phyloP scores from a whole-genome alignment of 2,888 invertebrate species.

The Steromphala cineraria region DNA sequence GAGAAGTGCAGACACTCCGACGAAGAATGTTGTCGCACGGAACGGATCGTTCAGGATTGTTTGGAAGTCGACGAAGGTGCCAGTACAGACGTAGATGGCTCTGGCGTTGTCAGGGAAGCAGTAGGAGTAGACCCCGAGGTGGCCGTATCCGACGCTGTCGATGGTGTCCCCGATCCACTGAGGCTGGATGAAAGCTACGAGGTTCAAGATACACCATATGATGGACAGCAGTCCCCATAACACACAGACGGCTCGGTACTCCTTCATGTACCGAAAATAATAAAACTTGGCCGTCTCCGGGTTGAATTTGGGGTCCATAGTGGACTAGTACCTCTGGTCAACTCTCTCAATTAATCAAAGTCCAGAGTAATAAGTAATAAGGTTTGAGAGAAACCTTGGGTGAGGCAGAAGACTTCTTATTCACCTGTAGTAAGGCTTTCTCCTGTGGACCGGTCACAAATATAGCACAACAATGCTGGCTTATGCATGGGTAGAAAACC shows the following conservation, averaged over 20 bases:
- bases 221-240: slow-evolving; percentile 98
- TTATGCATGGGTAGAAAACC: slow-evolving; percentile 22
- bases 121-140: slow-evolving; percentile 93
- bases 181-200: slow-evolving; percentile 95
- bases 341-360: not conserved
- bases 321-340: not conserved
- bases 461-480: slow-evolving; percentile 27
- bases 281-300: slow-evolving; percentile 64
- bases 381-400: not conserved
- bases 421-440: slow-evolving; percentile 14
- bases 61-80: slow-evolving; percentile 83
- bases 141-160: slow-evolving; percentile 83
- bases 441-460: slow-evolving; percentile 19
- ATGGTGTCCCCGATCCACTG: slow-evolving; percentile 77
- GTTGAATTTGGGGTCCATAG: slow-evolving; percentile 56
- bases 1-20: slow-evolving; percentile 88
- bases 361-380: slow-evolving; percentile 21
- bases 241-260: slow-evolving; percentile 88
- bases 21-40: slow-evolving; percentile 90
- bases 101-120: slow-evolving; percentile 78
- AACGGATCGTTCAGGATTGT: slow-evolving; percentile 88
- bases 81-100: slow-evolving; percentile 81
- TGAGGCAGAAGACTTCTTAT: slow-evolving; percentile 14
- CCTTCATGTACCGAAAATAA: slow-evolving; percentile 74
- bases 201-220: slow-evolving; percentile 95